phyloP scores from a whole-genome alignment of 2,888 invertebrate genomes.

The Drosophila histrio region DNA sequence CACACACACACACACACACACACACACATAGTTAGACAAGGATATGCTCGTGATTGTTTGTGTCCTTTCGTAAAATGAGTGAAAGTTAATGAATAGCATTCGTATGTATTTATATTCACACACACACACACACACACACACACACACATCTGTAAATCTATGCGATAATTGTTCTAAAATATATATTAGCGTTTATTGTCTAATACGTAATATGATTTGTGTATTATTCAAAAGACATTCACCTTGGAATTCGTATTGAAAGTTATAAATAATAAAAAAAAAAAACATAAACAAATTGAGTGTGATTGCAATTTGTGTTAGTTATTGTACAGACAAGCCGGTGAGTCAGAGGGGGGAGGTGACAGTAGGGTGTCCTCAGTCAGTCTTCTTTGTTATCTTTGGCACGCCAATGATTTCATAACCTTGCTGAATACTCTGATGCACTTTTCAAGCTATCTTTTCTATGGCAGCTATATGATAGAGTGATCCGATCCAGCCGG shows the following conservation, averaged over 20 bases:
- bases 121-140: constrained; percentile 5
- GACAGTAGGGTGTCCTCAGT: too few relatives aligned
- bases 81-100: constrained; percentile 16
- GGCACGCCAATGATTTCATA: too few relatives aligned
- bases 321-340: too few relatives aligned
- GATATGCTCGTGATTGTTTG: constrained; percentile 73
- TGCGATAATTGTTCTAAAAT: constrained; percentile 37
- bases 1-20: constrained; percentile 17
- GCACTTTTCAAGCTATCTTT: too few relatives aligned
- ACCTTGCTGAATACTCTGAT: too few relatives aligned
- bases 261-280: constrained; percentile 61
- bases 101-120: constrained; percentile 5
- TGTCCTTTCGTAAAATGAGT: constrained; percentile 34
- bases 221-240: constrained; percentile 60
- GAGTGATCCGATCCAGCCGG: too few relatives aligned
- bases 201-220: constrained; percentile 64
- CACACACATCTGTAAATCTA: constrained; percentile 18
- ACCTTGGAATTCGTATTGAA: constrained; percentile 64
- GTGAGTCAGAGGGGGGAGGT: too few relatives aligned
- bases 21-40: constrained; percentile 31
- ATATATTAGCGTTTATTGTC: constrained; percentile 54
- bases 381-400: too few relatives aligned
- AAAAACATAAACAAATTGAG: constrained; percentile 42
- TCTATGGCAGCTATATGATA: too few relatives aligned
- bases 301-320: background rate